Evolutionary conservation across 1,140 invertebrate species (phyloP).

Genomic region (Harlomillsia oculata): DNA sequence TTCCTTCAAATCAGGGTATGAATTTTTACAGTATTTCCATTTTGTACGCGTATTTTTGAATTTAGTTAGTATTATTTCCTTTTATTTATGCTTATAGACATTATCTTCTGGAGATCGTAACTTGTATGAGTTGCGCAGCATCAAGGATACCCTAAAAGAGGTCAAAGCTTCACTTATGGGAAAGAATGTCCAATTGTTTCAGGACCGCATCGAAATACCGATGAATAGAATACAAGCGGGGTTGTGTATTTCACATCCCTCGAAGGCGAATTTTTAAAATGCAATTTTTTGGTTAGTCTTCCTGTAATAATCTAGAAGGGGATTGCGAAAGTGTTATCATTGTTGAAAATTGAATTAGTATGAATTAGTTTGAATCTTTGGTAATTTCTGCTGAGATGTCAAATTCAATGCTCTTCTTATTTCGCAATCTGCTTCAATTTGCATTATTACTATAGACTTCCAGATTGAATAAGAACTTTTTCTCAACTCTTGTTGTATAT

Average conservation of each 20-base stretch:
- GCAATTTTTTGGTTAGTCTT: no score
- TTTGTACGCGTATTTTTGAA: neutral
- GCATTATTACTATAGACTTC: no score
- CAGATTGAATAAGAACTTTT: no score
- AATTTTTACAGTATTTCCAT: neutral
- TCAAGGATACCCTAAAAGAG: conserved; percentile 83
- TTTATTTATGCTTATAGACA: conserved; percentile 45
- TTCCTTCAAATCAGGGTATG: conserved; percentile 79
- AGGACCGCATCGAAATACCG: conserved; percentile 81
- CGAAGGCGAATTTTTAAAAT: no score
- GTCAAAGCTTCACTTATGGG: conserved; percentile 69
- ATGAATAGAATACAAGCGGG: conserved; percentile 85
- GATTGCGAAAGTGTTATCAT: no score
- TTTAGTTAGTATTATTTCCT: neutral
- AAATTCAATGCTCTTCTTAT: no score
- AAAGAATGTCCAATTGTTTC: conserved; percentile 71
- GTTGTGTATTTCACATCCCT: conserved; percentile 42
- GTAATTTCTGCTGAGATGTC: no score
- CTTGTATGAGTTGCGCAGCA: conserved; percentile 80
- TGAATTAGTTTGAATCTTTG: no score
- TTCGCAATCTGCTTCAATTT: neutral
- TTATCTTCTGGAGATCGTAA: conserved; percentile 80
- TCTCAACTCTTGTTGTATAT: no score
- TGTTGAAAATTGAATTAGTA: no score
- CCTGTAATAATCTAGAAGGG: no score